Conservation (phyloP, 2,888 invertebrate species). For the Chalcosyrphus nemorum region DNA sequence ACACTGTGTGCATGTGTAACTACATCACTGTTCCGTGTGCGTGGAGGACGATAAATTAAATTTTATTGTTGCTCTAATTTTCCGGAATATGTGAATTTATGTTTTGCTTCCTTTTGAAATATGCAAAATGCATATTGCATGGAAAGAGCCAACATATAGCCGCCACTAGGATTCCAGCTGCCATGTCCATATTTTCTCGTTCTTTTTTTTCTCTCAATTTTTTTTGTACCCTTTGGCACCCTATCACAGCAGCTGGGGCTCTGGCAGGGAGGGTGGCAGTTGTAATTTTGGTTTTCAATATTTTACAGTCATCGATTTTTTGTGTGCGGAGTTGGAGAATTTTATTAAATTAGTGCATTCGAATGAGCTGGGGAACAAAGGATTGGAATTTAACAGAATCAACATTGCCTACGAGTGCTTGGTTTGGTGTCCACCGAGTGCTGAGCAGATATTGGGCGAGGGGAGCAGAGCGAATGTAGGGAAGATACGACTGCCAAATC, state of each 20-base stretch:
- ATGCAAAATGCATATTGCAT: slow-evolving; percentile 77
- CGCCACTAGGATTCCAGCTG: slow-evolving; percentile 66
- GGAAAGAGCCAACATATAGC: slow-evolving; percentile 71
- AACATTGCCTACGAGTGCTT: too few relatives aligned
- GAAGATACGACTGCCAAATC: too few relatives aligned
- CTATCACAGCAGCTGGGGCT: neutral
- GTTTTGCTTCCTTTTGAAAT: slow-evolving; percentile 76
- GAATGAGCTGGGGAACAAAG: neutral
- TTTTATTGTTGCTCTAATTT: slow-evolving; percentile 77
- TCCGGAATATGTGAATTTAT: slow-evolving; percentile 77
- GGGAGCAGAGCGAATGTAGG: too few relatives aligned
- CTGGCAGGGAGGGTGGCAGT: neutral
- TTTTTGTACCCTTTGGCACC: slow-evolving; percentile 25
- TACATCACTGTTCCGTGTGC: slow-evolving; percentile 15
- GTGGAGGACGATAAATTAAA: slow-evolving; percentile 74
- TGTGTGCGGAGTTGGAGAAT: neutral
- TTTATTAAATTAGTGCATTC: neutral
- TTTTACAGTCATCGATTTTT: slow-evolving; percentile 59
- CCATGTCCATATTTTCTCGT: slow-evolving; percentile 61
- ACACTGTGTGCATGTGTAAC: slow-evolving; percentile 29
- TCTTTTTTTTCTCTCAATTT: slow-evolving; percentile 42
- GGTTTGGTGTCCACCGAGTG: too few relatives aligned
- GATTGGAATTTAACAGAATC: too few relatives aligned
- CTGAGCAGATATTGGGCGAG: too few relatives aligned
- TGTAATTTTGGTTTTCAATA: slow-evolving; percentile 49